These are phyloP conservation scores for Eubasilissa splendida DNA, from an alignment of 2,888 invertebrate genomes.

Conservation along the genomic window DNA sequence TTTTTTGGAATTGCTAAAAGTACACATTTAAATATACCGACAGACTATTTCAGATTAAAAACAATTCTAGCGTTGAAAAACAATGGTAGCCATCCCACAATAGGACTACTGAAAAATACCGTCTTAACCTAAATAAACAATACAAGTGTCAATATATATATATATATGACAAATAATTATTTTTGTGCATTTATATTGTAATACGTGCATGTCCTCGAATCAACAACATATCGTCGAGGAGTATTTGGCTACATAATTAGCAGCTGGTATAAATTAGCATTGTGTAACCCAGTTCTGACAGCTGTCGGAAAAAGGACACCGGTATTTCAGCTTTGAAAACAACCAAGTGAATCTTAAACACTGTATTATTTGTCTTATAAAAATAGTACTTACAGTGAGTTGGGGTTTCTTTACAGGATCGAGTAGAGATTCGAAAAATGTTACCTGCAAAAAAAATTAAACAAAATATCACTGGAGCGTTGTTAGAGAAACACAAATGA, in stretches of 20 bases:
- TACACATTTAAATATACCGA: too few relatives aligned
- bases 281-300: conserved; percentile 29
- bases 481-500: too few relatives aligned
- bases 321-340: background rate
- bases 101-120: too few relatives aligned
- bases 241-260: background rate
- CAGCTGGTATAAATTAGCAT: conserved; percentile 21
- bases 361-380: background rate
- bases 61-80: too few relatives aligned
- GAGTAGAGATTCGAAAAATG: conserved; percentile 16
- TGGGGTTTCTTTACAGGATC: conserved; percentile 19
- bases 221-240: background rate
- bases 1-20: too few relatives aligned
- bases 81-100: too few relatives aligned
- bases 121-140: too few relatives aligned
- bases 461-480: too few relatives aligned
- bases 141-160: too few relatives aligned
- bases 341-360: background rate
- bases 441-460: conserved; percentile 1
- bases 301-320: conserved; percentile 25
- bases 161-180: too few relatives aligned
- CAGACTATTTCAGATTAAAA: too few relatives aligned
- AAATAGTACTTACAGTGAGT: conserved; percentile 6
- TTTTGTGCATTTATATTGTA: background rate
- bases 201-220: background rate